Base-by-base conservation (phyloP, 1,140 invertebrate species). In the Bombus difficillimus region DNA sequence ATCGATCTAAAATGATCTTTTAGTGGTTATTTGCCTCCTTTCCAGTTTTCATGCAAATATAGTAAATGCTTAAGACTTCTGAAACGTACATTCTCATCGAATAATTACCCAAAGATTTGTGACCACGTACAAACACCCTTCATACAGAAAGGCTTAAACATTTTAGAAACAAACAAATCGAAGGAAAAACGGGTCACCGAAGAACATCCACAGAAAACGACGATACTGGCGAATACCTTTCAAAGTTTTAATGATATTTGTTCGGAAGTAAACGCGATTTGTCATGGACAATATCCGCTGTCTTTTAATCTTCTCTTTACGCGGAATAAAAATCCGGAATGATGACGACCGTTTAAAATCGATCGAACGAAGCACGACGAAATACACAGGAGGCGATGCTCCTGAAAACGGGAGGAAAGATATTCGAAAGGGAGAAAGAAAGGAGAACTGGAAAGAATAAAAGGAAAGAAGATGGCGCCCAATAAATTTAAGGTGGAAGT, bases 281-380 rank as follows among this genome's bases (percentile, higher is more conserved):
- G 66, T 22, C 62, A 68, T 41, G 34, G 22, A 47, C 25, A 77
- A 81, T 81, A n/a, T 25, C 6, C 22, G 12, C 9, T 22, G 22
- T 22, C 47, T 47, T 43, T 78, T 64, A 57, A 59, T 83, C 59
- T 47, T 47, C 59, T 8, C 81, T 59, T 57, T 0, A 3, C 34
- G 12, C n/a, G 74, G 73, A 43, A 57, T 57, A 78, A 59, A 78
- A 78, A 43, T 78, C 62, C 9, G 22, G 28, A 37, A 71, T 47
- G 71, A 83, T n/a, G 82, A 10, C 47, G 74, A n/a, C n/a, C 41
- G 37, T 39, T 71, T 53, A 71, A 81, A 75, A 57, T 68, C 64
- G 41, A 9, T 75, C 32, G 81, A 74, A 28, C 39, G 28, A 28
- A 37, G 18, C 37, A 25, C 66, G 32, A 39, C 39, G 81, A 66